Evolutionary conservation across 2,888 invertebrate species (phyloP), one percentile per base, ranked within the genome.

Genomic region (Brassicogethes aeneus): DNA sequence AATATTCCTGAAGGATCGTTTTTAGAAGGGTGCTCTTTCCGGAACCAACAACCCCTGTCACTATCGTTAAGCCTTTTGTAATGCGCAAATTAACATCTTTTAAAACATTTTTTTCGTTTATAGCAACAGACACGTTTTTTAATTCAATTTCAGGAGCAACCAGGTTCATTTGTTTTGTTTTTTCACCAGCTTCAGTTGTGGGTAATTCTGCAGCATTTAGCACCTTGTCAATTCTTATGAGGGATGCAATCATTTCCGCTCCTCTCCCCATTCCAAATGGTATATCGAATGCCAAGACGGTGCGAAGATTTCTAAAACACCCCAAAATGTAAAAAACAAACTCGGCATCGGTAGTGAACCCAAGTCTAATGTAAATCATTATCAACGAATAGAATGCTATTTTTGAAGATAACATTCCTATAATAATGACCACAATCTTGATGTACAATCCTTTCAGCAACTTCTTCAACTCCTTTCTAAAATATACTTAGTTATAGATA

Each of bases 261-360:
- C 82, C 73, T 69, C 84, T 82, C 2, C 85, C 79, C 46, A 91
- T 80, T 37, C 82, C 85, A 70, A 85, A 82, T 0, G 94, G 93
- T 55, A 94, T 86, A 67, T 87, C 88, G 7, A 91, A 82, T 0
- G 86, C 89, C 80, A 93, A 84, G 12, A 87, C 83, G 54, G 86
- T 82, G 17, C 90, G 75, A 41, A 94, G 69, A 41, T 88, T 84
- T 57, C 89, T 89, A 70, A 89, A 93, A 62, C 92, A 85, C 5
- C 90, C 85, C 12, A 90, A 83, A 37, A 91, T 76, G 42, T 91
- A 85, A 67, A 91, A 93, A 15, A 89, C 85, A 59, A 76, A 76
- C 61, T 91, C 87, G 2, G 94, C 85, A 2, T 80, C 82, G 51
- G 94, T 75, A 51, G 76, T 65, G 52, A 83, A 70, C 15, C 83